These are phyloP conservation scores for Alcedo quadribrachys DNA, from an alignment of 2,797 vertebrate genomes.

Conservation along the genomic window DNA sequence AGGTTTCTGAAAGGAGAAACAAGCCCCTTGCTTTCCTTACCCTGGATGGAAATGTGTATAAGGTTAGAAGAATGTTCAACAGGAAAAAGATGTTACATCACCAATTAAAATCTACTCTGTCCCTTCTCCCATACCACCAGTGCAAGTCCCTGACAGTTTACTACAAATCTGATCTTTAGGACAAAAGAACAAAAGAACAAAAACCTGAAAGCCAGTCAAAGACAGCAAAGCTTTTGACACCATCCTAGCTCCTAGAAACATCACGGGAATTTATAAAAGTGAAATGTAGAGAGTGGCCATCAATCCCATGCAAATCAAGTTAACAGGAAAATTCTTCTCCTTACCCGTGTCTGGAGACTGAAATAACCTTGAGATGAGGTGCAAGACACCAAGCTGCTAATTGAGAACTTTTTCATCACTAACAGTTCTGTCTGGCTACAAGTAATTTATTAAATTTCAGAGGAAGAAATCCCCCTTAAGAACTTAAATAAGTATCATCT, in stretches of 20 bases:
- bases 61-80: not conserved
- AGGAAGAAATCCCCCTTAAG: not conserved
- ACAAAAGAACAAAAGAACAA: not conserved
- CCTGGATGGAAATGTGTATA: not conserved
- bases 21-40: not conserved
- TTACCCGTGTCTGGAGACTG: not conserved
- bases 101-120: not conserved
- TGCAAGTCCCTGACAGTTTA: not conserved
- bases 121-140: not conserved
- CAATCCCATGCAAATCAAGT: not conserved
- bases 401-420: not conserved
- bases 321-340: not conserved
- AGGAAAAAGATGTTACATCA: not conserved
- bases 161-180: not conserved
- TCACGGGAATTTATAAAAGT: not conserved
- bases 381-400: not conserved
- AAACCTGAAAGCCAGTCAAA: not conserved
- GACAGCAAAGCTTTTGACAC: not conserved
- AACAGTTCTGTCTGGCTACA: not conserved
- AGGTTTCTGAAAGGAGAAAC: not conserved
- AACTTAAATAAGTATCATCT: not conserved
- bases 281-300: not conserved
- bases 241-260: not conserved
- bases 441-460: not conserved
- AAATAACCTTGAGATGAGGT: not conserved